phyloP scores from a whole-genome alignment of 2,113 vertebrate species.

The Strix aluco region DNA sequence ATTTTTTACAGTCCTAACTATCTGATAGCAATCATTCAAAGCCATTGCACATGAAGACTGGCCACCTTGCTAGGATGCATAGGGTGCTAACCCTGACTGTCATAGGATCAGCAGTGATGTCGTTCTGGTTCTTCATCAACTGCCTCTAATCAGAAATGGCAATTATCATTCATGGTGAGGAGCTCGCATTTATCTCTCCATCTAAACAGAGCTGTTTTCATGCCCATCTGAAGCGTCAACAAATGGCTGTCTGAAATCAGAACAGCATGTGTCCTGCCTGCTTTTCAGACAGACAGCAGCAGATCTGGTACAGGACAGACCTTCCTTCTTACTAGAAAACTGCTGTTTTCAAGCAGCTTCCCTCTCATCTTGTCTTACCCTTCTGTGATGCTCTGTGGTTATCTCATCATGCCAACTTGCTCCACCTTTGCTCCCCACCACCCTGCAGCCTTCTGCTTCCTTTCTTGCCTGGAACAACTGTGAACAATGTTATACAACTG shows the following conservation, averaged over 20 bases:
- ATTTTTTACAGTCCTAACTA: neutral
- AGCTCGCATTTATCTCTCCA: neutral
- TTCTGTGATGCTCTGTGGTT: neutral
- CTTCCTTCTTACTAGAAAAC: neutral
- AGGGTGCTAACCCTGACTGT: neutral
- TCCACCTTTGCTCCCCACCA: neutral
- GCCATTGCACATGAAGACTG: neutral
- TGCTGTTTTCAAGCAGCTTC: neutral
- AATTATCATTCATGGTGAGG: neutral
- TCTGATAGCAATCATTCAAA: neutral
- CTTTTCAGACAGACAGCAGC: neutral
- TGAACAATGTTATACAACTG: neutral
- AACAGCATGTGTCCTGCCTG: rapidly evolving
- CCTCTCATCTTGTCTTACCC: neutral
- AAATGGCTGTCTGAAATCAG: neutral
- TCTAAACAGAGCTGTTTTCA: neutral
- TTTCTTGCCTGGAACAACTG: neutral
- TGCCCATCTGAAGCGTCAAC: rapidly evolving
- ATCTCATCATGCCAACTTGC: neutral
- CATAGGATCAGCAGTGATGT: neutral
- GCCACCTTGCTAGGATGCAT: neutral
- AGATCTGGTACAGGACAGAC: neutral
- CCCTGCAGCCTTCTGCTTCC: neutral
- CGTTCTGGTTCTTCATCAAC: neutral
- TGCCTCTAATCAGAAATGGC: neutral